Evolutionary conservation across 2,888 invertebrate genomes (phyloP), one percentile per base, ranked within the genome.

Genomic region (Drosophila anomalata): DNA sequence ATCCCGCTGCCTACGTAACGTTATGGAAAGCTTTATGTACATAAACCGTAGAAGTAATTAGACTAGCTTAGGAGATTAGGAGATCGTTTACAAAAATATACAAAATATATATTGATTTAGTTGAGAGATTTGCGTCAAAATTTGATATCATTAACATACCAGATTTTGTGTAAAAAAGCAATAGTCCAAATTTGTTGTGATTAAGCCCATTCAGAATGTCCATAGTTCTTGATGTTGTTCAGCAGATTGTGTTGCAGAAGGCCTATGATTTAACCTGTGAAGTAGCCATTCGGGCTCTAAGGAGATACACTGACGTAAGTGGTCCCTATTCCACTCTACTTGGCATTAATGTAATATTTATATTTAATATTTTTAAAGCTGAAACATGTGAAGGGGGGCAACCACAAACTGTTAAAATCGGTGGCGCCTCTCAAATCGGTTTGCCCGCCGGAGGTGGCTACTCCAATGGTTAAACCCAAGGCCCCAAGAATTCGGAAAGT

Each of bases 11-110:
- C 31, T 9, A 56, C 66, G 31, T 67, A 66, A 29, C 17, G 48
- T 31, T 52, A 60, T 47, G 44, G 22, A 57, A 50, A 77, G 85
- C 85, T 80, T 80, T 80, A 80, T 80, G 80, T 80, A 80, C 47
- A 80, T 84, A 83, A 53, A 66, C 5, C 42, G 14, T 46, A 54
- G 59, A 62, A 47, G 51, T 78, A 81, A 76, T 79, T 67, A 70
- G 66, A 26, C 54, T 68, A 58, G 61, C 39, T n/a, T 20, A 3
- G 31, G 36, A 50, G 44, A 33, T 31, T 55, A 50, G 41, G 8
- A 29, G 47, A 52, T 17, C 31, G 12, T 65, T 46, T 50, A 50
- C 41, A 65, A 14, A 29, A 36, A 62, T 24, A 61, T 29, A 31
- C 14, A 54, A 33, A 22, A 20, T 20, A 12, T 17, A 55, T 17